A percentile compares a stretch with the other conserved stretches of the same genome.
phyloP scores from a whole-genome alignment of 2,797 vertebrate species.

The Allobates femoralis region DNA sequence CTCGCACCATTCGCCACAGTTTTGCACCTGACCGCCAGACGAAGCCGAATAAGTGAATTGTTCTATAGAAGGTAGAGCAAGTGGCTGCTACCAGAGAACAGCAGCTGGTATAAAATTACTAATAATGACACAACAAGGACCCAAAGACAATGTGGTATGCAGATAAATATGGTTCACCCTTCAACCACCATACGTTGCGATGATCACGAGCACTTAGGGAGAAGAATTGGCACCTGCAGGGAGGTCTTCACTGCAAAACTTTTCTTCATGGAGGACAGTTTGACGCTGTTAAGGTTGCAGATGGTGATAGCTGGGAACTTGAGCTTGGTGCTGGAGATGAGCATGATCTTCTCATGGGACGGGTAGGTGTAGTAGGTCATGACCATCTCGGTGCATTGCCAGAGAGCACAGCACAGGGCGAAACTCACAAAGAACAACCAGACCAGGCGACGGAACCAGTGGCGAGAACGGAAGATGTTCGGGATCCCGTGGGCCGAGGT shows the following conservation, averaged over 20 bases:
- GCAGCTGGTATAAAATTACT: too few species aligned
- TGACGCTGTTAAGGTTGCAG: constrained; percentile 65
- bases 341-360: constrained; percentile 66
- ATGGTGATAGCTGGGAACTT: constrained; percentile 61
- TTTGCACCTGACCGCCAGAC: too few species aligned
- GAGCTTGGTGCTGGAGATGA: constrained; percentile 62
- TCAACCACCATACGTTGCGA: too few species aligned
- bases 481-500: constrained; percentile 66
- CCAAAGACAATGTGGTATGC: too few species aligned
- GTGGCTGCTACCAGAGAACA: too few species aligned
- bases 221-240: constrained; percentile 48
- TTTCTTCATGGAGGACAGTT: constrained; percentile 48
- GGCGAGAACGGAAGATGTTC: constrained; percentile 62
- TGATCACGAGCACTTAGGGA: not conserved
- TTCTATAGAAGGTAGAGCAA: too few species aligned
- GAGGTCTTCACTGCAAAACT: constrained; percentile 54
- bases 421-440: constrained; percentile 62
- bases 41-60: too few species aligned
- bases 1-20: not conserved
- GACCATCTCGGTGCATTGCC: constrained; percentile 51
- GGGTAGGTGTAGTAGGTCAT: constrained; percentile 63
- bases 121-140: too few species aligned
- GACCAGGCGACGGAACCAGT: constrained; percentile 64
- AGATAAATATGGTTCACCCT: not conserved
- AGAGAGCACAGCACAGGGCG: constrained; percentile 62